phyloP scores from a whole-genome alignment of 2,113 vertebrate species.

The Hyperoodon ampullatus region DNA sequence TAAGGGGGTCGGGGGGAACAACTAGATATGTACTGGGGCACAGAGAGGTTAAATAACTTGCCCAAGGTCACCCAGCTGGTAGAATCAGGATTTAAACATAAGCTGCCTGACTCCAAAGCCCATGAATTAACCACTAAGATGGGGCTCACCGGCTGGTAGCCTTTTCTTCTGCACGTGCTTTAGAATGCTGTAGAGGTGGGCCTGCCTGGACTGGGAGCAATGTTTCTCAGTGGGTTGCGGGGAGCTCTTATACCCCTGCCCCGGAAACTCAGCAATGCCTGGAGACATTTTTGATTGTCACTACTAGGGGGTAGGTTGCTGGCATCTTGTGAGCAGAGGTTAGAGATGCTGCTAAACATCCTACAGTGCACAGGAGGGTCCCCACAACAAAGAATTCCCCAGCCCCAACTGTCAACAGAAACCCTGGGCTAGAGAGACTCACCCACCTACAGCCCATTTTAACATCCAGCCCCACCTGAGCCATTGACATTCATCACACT shows the following conservation, averaged over 20 bases:
- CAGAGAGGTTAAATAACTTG: neutral
- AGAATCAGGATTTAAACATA: neutral
- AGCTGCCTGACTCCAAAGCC: neutral
- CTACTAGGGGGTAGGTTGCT: neutral
- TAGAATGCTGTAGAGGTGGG: neutral
- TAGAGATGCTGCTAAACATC: neutral
- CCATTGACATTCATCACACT: neutral
- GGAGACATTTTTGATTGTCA: neutral
- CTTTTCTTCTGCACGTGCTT: neutral
- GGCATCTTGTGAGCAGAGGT: neutral
- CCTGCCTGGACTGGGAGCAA: neutral
- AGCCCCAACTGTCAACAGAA: neutral
- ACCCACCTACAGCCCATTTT: neutral
- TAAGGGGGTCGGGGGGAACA: neutral
- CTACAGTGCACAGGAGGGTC: neutral
- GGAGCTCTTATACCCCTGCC: neutral
- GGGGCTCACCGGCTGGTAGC: neutral
- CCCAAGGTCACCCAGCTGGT: neutral
- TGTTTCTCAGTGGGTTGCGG: accelerated
- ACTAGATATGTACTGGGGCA: neutral
- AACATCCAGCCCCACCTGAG: neutral
- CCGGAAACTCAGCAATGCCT: neutral
- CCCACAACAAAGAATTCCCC: neutral
- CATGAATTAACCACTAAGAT: neutral
- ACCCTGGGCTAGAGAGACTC: neutral